Evolutionary conservation across 2,888 invertebrate species (phyloP).

Genomic region (Trichopoda pennipes): DNA sequence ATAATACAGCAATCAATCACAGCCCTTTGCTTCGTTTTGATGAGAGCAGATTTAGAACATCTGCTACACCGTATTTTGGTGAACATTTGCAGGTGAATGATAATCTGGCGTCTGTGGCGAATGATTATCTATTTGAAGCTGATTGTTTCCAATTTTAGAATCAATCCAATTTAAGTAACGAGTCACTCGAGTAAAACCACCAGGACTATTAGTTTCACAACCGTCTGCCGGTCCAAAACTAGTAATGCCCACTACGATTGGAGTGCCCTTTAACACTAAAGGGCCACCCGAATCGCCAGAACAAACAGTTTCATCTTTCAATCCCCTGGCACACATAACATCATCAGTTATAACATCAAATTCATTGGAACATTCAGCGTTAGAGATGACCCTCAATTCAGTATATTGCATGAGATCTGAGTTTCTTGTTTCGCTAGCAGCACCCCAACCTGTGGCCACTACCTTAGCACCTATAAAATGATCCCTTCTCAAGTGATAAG

Average conservation of each 20-base stretch:
- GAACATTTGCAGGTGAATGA: conserved; percentile 14
- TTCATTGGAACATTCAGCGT: conserved; percentile 76
- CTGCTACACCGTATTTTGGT: conserved; percentile 59
- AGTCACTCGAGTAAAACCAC: conserved; percentile 79
- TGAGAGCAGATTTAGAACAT: background rate
- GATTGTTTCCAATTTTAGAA: conserved; percentile 74
- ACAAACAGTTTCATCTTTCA: conserved; percentile 78
- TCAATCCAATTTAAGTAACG: conserved; percentile 79
- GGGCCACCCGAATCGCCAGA: conserved; percentile 81
- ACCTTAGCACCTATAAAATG: conserved; percentile 75
- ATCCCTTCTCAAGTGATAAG: conserved; percentile 70
- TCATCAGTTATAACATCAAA: conserved; percentile 78
- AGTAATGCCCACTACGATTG: conserved; percentile 78
- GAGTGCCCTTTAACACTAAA: conserved; percentile 76
- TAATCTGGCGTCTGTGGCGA: background rate
- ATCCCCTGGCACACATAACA: conserved; percentile 79
- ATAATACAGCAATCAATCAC: conserved; percentile 29
- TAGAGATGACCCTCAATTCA: conserved; percentile 78
- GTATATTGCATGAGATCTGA: conserved; percentile 79
- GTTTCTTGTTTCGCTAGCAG: conserved; percentile 73
- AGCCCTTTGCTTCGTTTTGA: conserved; percentile 31
- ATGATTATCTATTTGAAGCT: conserved; percentile 3
- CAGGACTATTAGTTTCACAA: conserved; percentile 78
- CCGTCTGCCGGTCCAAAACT: conserved; percentile 79
- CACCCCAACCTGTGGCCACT: conserved; percentile 80